Evolutionary conservation across 2,797 vertebrate species (phyloP).

Genomic region (Acridotheres tristis): DNA sequence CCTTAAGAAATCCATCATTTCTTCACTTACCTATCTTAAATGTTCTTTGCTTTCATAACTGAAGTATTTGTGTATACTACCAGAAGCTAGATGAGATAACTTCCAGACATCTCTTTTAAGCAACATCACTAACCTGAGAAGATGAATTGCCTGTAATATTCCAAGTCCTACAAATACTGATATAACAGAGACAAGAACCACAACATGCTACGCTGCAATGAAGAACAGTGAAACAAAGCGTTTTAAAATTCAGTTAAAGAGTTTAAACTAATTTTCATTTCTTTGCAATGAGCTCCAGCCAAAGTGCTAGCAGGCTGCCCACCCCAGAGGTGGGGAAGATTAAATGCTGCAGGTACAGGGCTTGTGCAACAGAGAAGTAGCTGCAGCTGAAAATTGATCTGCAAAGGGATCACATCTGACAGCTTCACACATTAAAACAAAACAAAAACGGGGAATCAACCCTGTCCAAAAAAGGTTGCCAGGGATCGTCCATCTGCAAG

Average conservation of each 20-base stretch:
- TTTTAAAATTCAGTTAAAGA: neutral
- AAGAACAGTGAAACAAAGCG: neutral
- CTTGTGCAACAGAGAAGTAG: neutral
- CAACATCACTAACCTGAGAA: neutral
- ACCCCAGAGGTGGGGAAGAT: rapidly evolving
- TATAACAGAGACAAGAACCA: neutral
- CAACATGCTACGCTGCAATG: neutral
- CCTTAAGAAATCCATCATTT: neutral
- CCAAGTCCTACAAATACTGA: neutral
- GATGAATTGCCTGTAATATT: neutral
- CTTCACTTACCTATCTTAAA: neutral
- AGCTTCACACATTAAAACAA: neutral
- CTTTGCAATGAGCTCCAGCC: neutral
- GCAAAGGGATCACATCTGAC: neutral
- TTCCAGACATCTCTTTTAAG: neutral
- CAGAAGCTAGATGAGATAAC: neutral
- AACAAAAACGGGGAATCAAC: neutral
- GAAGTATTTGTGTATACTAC: neutral
- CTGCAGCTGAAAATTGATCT: neutral
- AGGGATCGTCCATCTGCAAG: neutral
- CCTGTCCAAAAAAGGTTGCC: neutral
- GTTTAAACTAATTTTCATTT: neutral
- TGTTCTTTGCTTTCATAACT: neutral
- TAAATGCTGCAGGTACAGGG: neutral
- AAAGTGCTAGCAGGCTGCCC: neutral